phyloP scores from a whole-genome alignment of 2,113 vertebrate genomes.

The Ranitomeya variabilis region DNA sequence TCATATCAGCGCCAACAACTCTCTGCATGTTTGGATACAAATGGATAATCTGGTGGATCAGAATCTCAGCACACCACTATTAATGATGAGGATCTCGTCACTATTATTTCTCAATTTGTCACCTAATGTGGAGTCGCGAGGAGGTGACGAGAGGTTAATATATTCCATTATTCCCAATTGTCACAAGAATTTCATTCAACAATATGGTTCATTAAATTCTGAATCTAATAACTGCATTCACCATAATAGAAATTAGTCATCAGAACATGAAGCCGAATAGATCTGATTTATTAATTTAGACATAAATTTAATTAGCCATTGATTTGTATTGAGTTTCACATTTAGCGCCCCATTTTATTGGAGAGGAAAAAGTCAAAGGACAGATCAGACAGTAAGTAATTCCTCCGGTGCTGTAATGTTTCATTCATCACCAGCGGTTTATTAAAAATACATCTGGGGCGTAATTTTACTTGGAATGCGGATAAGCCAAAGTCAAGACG shows the following conservation, averaged over 20 bases:
- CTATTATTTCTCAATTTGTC: conserved; percentile 70
- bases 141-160: conserved; percentile 77
- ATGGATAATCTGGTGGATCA: conserved; percentile 60
- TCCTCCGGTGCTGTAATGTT: conserved; percentile 22
- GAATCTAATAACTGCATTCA: conserved; percentile 73
- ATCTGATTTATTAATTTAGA: conserved; percentile 77
- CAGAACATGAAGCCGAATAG: conserved; percentile 72
- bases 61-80: conserved; percentile 67
- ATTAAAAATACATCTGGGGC: conserved; percentile 23
- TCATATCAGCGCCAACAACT: conserved; percentile 3
- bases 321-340: conserved; percentile 69
- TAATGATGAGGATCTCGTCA: conserved; percentile 70
- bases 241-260: conserved; percentile 74
- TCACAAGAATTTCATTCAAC: conserved; percentile 74
- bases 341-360: conserved; percentile 65
- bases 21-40: background rate
- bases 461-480: background rate
- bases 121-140: conserved; percentile 70
- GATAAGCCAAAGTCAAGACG: background rate
- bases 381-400: conserved; percentile 37
- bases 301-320: conserved; percentile 75
- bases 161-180: conserved; percentile 78
- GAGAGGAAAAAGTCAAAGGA: conserved; percentile 35
- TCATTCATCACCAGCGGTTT: background rate
- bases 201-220: conserved; percentile 73